These are phyloP conservation scores for zebrafish (Danio rerio) DNA, from an alignment of 2,113 vertebrate genomes.

Conservation along the genomic window DNA sequence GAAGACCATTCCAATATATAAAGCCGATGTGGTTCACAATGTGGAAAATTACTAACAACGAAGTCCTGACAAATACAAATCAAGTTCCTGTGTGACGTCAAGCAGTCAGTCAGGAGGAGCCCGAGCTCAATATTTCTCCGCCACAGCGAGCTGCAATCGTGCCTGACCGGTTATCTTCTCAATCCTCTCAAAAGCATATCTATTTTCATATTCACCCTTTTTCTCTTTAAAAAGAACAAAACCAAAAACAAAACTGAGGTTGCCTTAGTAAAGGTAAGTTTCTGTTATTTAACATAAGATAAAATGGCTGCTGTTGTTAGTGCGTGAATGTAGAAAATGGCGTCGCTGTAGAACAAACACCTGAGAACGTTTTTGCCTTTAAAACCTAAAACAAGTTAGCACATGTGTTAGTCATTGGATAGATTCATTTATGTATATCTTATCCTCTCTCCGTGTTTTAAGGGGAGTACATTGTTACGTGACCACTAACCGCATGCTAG, in stretches of 20 bases:
- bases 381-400: no score
- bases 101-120: neutral
- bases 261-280: constrained; percentile 77
- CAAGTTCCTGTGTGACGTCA: constrained; percentile 49
- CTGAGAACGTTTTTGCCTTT: neutral
- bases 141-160: neutral
- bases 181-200: neutral
- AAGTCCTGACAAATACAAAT: constrained; percentile 33
- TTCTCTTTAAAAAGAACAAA: constrained; percentile 64
- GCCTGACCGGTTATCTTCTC: neutral
- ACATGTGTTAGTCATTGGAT: neutral
- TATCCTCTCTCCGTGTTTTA: neutral
- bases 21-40: neutral
- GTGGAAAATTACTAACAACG: constrained; percentile 41
- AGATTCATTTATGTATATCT: neutral
- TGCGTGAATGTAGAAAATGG: constrained; percentile 69
- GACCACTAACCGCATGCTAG: neutral
- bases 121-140: neutral
- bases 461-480: neutral
- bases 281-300: constrained; percentile 54
- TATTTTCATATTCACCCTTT: constrained; percentile 35
- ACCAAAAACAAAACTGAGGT: constrained; percentile 76
- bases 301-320: constrained; percentile 72
- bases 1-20: neutral
- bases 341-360: constrained; percentile 60